Evolutionary conservation across 1,140 invertebrate species (phyloP), one percentile per base, ranked within the genome.

Genomic region (Hestina assimilis): DNA sequence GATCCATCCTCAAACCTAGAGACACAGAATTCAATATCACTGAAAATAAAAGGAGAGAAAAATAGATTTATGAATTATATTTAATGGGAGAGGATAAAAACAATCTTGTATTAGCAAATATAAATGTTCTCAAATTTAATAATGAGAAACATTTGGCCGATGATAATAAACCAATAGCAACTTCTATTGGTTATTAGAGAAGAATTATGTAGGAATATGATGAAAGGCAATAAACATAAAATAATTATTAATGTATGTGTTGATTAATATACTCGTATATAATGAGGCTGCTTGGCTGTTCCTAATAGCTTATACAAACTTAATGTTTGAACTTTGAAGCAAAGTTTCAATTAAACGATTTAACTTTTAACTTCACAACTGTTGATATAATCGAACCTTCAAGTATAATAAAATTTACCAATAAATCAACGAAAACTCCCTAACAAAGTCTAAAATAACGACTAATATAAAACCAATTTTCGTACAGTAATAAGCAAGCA

Each of bases 11-110:
- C 75, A 89, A 78, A 87, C 86, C 88, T 89, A 80, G 68, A 69
- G 85, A 84, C 83, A 89, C 80, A 87, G 81, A 89, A 87, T 88
- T 88, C 80, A 89, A 87, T 79, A 83, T 87, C 79, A 89, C 83
- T 88, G 83, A 82, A 88, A 88, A 87, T 84, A 88, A 86, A 84
- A 72, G 81, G 59, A 85, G 64, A 78, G 51, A 85, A 74, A 78
- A 80, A 52, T 64, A 71, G 15, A 66, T 73, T 61, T 66, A 71
- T 80, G 56, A 81, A 71, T 71, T 61, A 65, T 24, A 50, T 14
- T 40, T 54, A 55, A 45, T 17, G 28, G 40, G 26, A 8, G 20
- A 43, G 15, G 14, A 35, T 24, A 28, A 53, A 23, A 48, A 48
- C 15, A 35, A 15, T 19, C 12, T 12, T 19, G 29, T 43, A 23